These are phyloP conservation scores for Philaethria dido DNA, from an alignment of 2,888 invertebrate genomes.

Conservation along the genomic window DNA sequence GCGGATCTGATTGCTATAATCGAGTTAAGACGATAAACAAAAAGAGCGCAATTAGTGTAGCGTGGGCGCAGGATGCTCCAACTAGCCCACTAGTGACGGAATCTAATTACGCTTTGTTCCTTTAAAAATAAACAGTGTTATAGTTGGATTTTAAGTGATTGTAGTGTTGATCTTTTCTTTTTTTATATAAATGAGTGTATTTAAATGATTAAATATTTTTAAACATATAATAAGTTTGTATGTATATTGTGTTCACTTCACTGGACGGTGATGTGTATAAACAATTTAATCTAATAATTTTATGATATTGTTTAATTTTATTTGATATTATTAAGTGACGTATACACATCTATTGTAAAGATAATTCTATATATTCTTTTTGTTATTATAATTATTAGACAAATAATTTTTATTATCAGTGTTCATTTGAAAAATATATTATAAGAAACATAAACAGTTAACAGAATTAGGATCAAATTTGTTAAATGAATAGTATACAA, in stretches of 20 bases:
- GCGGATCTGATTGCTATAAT: slow-evolving; percentile 79
- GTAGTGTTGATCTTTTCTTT: slow-evolving; percentile 14
- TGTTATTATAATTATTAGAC: too few species aligned
- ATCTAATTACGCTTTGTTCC: slow-evolving; percentile 56
- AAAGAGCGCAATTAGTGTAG: slow-evolving; percentile 76
- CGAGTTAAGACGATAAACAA: slow-evolving; percentile 79
- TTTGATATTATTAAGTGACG: too few species aligned
- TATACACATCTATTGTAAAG: too few species aligned
- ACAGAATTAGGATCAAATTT: too few species aligned
- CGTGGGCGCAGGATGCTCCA: slow-evolving; percentile 74
- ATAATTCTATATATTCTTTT: too few species aligned
- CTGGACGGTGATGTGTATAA: background rate
- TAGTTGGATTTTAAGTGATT: slow-evolving; percentile 25
- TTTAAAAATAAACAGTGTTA: slow-evolving; percentile 49
- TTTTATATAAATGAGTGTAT: background rate
- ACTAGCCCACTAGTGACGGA: slow-evolving; percentile 57
- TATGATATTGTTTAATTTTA: too few species aligned
- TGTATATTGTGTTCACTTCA: background rate
- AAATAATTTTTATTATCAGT: too few species aligned
- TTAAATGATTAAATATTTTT: background rate
- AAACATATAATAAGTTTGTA: too few species aligned
- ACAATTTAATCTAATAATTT: too few species aligned
- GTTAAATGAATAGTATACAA: too few species aligned
- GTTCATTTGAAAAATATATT: too few species aligned
- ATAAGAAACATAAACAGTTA: too few species aligned